Evolutionary conservation across 2,888 invertebrate species (phyloP).

Genomic region (Harpalus rufipes): DNA sequence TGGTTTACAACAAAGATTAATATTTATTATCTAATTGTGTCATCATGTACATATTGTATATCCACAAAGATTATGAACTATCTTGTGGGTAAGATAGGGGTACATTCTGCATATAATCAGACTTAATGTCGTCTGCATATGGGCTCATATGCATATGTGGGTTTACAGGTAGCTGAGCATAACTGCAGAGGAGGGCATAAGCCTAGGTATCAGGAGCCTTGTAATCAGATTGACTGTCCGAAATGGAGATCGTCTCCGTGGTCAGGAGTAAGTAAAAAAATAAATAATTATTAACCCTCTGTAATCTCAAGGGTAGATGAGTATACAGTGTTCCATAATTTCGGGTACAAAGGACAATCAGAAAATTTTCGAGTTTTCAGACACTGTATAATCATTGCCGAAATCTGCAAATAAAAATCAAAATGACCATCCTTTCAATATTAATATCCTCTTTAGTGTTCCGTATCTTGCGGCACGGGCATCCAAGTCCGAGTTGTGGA

Average conservation of each 20-base stretch:
- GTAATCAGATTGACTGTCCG: conserved; percentile 92
- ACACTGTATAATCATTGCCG: no score
- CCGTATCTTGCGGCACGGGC: conserved; percentile 95
- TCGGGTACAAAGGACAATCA: no score
- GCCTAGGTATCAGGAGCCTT: conserved; percentile 89
- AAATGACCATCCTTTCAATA: neutral
- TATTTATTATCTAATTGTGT: no score
- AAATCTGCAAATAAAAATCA: no score
- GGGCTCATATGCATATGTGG: neutral
- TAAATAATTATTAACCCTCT: neutral
- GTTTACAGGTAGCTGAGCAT: conserved; percentile 84
- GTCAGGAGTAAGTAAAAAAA: conserved; percentile 88
- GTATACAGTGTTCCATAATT: no score
- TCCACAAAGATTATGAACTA: neutral
- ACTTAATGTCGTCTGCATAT: conserved; percentile 7
- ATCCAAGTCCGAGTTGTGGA: conserved; percentile 89
- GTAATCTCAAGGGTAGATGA: no score
- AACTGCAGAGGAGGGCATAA: conserved; percentile 88
- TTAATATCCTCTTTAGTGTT: conserved; percentile 83
- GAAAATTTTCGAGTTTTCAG: no score
- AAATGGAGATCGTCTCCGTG: conserved; percentile 92
- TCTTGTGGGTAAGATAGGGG: conserved; percentile 16
- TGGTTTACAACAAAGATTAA: neutral
- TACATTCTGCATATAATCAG: conserved; percentile 4
- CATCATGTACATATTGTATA: neutral